Conservation (phyloP, 2,888 invertebrate species). For the Xestoiulus laeticollis region DNA sequence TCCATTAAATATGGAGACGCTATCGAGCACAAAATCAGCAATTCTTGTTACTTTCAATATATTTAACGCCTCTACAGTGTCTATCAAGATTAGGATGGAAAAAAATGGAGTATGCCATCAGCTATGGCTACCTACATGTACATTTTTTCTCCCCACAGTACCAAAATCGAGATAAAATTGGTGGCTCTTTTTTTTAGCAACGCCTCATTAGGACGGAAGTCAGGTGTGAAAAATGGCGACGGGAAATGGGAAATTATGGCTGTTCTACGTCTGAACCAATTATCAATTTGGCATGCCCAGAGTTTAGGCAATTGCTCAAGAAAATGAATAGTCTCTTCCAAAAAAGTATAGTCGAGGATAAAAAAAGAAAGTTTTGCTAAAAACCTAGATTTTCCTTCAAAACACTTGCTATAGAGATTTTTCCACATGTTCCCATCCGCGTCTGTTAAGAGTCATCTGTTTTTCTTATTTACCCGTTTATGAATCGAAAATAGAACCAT, state of each 20-base stretch:
- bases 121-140: background rate
- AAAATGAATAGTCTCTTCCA: background rate
- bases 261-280: background rate
- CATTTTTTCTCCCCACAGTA: background rate
- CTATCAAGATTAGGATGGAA: background rate
- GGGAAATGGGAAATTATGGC: background rate
- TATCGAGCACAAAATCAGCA: slow-evolving; percentile 4
- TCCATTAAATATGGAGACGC: background rate
- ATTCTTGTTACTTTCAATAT: slow-evolving; percentile 16
- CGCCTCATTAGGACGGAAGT: background rate
- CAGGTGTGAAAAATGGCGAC: slow-evolving; percentile 23
- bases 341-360: background rate
- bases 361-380: background rate
- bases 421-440: background rate
- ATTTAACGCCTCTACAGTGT: background rate
- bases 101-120: background rate
- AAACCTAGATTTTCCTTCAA: background rate
- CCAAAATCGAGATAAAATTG: background rate
- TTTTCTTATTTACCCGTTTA: slow-evolving; percentile 14
- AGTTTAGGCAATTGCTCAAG: background rate
- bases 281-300: background rate
- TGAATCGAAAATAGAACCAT: background rate
- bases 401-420: background rate
- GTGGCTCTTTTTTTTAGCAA: background rate
- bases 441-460: background rate